Evolutionary conservation across 2,888 invertebrate species (phyloP), one percentile per base, ranked within the genome.

Genomic region (Aspidiotus rigidus): DNA sequence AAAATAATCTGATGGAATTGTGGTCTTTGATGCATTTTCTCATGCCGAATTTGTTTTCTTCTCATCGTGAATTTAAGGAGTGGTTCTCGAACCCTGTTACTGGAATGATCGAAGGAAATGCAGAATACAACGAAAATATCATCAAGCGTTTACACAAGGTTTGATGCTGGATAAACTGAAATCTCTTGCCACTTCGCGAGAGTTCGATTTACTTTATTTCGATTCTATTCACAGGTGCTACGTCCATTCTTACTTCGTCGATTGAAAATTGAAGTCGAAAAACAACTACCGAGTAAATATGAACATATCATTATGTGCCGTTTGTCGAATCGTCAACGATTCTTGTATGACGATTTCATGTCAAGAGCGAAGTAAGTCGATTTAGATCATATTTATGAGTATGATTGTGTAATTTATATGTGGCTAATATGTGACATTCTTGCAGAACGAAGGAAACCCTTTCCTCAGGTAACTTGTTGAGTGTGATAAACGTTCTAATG

Each of bases 301-400:
- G 97, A 98, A 79, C 95, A 95, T 80, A 87, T 97, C 73, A 83
- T 97, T 39, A 85, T 93, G 85, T 97, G 96, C 77, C 84, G 93
- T 63, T 83, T 99, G 74, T 93, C 98, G 53, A 95, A 95, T 80
- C 84, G 99, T 53, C 99, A 99, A 80, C 85, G 98, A 73, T 96
- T 86, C 81, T 84, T 99, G 71, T 99, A 99, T 81, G 98, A 99
- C 80, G 99, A 99, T 80, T 99, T 98, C 81, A 98, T 99, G 97
- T 89, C 93, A 67, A 86, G 94, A 75, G 87, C 96, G 77, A 90
- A 90, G 91, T 92, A 80, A 83, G 86, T 82, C 42, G 2, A 16
- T 59, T 59, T 59, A 28, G 17, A 13, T 28, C 5, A 41, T 63
- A 28, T 44, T 63, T 53, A 16, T 9, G 9, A 2, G 41, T 28